Evolutionary conservation across 2,888 invertebrate genomes (phyloP).

Genomic region (Tiphia femorata): DNA sequence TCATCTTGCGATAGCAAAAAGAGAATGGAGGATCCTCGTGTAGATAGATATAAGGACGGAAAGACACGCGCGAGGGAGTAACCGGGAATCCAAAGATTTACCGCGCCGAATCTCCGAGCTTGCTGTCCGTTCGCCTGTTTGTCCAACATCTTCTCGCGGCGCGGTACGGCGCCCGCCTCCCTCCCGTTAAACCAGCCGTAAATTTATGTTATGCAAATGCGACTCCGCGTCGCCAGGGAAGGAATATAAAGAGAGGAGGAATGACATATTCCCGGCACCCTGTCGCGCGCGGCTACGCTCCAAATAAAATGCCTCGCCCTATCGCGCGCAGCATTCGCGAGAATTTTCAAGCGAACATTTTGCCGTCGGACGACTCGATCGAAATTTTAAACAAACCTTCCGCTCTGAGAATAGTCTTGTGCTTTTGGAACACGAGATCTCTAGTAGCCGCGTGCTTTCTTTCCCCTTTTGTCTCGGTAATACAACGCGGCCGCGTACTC

Average conservation of each 20-base stretch:
- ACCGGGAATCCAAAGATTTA: slow-evolving; percentile 41
- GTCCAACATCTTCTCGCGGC: slow-evolving; percentile 25
- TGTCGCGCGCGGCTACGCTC: not conserved
- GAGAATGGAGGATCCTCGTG: too few relatives aligned
- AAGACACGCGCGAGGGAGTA: slow-evolving; percentile 26
- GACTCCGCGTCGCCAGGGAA: slow-evolving; percentile 14
- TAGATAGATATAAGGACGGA: too few relatives aligned
- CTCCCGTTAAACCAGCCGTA: slow-evolving; percentile 21
- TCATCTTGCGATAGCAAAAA: too few relatives aligned
- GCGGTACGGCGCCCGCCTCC: too few relatives aligned
- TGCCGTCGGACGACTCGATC: too few relatives aligned
- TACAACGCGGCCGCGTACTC: too few relatives aligned
- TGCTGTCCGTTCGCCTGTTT: slow-evolving; percentile 34
- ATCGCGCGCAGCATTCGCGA: not conserved
- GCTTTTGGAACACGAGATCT: too few relatives aligned
- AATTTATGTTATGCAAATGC: slow-evolving; percentile 49
- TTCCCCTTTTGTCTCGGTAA: too few relatives aligned
- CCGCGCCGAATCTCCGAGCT: slow-evolving; percentile 25
- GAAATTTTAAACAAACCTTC: too few relatives aligned
- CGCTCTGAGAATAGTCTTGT: too few relatives aligned
- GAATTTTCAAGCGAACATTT: too few relatives aligned
- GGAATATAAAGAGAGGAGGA: slow-evolving; percentile 10
- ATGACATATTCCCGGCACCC: slow-evolving; percentile 24
- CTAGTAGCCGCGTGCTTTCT: too few relatives aligned
- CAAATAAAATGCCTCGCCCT: not conserved